These are phyloP conservation scores for Urocitellus parryii DNA, from an alignment of 2,113 vertebrate species.

Conservation along the genomic window DNA sequence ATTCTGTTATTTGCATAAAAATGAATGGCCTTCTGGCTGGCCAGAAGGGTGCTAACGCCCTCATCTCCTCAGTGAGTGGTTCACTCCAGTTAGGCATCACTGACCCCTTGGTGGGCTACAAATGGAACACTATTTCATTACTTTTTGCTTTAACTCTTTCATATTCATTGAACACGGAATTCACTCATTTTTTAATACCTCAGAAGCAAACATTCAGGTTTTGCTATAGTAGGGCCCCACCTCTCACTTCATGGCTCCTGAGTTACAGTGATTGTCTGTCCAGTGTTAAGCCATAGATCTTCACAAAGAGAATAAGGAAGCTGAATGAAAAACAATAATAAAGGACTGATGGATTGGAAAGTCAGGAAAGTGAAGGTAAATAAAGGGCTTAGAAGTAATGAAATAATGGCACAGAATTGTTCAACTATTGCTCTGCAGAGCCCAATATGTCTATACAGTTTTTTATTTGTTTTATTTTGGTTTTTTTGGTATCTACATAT, in stretches of 20 bases:
- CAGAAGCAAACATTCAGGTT: not conserved
- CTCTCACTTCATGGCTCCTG: not conserved
- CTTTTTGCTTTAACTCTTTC: slow-evolving; percentile 38
- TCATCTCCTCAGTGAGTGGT: no score
- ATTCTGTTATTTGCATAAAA: slow-evolving; percentile 31
- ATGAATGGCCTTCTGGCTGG: not conserved
- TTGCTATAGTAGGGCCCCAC: not conserved
- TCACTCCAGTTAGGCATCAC: not conserved
- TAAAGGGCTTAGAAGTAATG: not conserved
- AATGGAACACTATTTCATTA: not conserved
- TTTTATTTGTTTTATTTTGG: not conserved
- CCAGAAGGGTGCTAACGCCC: not conserved
- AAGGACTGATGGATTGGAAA: not conserved
- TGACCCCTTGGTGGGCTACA: not conserved
- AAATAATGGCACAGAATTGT: not conserved
- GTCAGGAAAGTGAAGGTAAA: not conserved
- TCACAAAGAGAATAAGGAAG: slow-evolving; percentile 55
- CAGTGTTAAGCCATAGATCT: not conserved
- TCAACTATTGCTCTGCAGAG: not conserved
- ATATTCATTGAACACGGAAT: not conserved
- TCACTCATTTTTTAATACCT: not conserved
- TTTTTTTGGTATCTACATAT: not conserved
- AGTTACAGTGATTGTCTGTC: not conserved
- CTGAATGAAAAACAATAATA: not conserved
- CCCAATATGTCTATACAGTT: not conserved